Evolutionary conservation across 92 coral and sea anemone species (phyloP).

Genomic region (Hydrozoanthus gracilis): DNA sequence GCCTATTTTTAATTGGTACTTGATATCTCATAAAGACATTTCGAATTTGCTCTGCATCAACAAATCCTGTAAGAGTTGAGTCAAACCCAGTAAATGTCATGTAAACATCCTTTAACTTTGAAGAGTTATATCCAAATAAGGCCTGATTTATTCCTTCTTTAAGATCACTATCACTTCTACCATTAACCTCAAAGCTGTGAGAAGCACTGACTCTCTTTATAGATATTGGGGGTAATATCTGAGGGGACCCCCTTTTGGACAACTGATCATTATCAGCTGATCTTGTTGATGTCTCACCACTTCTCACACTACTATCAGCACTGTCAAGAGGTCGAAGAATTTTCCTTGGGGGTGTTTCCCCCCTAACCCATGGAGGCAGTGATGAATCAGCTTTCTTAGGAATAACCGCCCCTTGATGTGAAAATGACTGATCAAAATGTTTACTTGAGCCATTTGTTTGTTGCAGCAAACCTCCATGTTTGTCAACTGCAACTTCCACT

Average conservation of each 20-base stretch:
- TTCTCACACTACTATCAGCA: constrained; percentile 21
- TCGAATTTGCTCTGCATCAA: constrained; percentile 72
- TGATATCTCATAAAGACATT: constrained; percentile 64
- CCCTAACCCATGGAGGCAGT: constrained; percentile 72
- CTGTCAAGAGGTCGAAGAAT: constrained; percentile 59
- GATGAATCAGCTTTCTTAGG: constrained; percentile 5
- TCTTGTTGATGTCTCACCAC: not conserved
- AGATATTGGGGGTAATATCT: constrained; percentile 74
- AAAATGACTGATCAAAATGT: constrained; percentile 15
- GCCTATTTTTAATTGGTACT: constrained; percentile 63
- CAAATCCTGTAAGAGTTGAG: constrained; percentile 87
- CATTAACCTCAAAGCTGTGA: constrained; percentile 2
- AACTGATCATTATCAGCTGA: not conserved
- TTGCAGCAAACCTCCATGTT: constrained; percentile 66
- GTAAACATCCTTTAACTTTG: constrained; percentile 73
- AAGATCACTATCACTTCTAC: constrained; percentile 25
- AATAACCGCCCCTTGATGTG: not conserved
- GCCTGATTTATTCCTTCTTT: constrained; percentile 42
- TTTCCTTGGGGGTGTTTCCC: constrained; percentile 78
- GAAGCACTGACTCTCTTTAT: not conserved
- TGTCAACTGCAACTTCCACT: constrained; percentile 77
- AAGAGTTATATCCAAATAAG: constrained; percentile 63
- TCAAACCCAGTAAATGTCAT: constrained; percentile 76
- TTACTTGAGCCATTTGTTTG: not conserved
- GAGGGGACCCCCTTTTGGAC: constrained; percentile 53